Percentiles rank a stretch among this genome's conserved stretches.
Conservation (phyloP, 2,797 vertebrate species). For the Oophaga sylvatica region DNA sequence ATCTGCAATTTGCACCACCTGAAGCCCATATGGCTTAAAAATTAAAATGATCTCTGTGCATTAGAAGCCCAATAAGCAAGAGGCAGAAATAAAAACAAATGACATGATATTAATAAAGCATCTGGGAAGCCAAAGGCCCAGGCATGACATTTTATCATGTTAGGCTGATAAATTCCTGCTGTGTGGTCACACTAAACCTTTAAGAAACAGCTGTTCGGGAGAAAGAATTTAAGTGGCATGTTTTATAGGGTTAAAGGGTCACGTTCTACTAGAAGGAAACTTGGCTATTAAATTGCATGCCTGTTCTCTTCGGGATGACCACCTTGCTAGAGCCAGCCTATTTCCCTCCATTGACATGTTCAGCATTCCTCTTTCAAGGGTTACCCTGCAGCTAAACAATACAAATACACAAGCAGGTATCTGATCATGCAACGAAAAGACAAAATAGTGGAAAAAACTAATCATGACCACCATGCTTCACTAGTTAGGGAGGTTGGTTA, state of each 20-base stretch:
- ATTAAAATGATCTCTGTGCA: constrained; percentile 17
- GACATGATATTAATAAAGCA: constrained; percentile 11
- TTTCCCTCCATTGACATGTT: not conserved
- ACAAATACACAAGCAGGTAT: not conserved
- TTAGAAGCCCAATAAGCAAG: constrained; percentile 1
- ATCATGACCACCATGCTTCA: not conserved
- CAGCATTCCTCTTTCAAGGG: not conserved
- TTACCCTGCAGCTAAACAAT: not conserved
- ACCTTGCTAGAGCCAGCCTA: not conserved
- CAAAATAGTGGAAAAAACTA: not conserved
- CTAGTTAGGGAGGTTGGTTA: not conserved
- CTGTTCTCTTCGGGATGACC: constrained; percentile 8
- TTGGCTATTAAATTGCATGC: constrained; percentile 23
- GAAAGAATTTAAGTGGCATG: constrained; percentile 39
- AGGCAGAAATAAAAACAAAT: constrained; percentile 50
- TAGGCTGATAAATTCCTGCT: constrained; percentile 44
- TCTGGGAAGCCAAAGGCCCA: not conserved
- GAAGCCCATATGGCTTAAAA: constrained; percentile 28
- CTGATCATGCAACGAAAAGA: not conserved
- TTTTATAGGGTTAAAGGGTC: constrained; percentile 56
- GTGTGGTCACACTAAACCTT: constrained; percentile 35
- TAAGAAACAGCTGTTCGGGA: constrained; percentile 37
- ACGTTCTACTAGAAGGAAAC: constrained; percentile 34
- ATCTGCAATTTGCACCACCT: not conserved
- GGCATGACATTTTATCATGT: constrained; percentile 38